Base-by-base conservation (phyloP, 1,140 invertebrate species). In the Polyergus mexicanus region DNA sequence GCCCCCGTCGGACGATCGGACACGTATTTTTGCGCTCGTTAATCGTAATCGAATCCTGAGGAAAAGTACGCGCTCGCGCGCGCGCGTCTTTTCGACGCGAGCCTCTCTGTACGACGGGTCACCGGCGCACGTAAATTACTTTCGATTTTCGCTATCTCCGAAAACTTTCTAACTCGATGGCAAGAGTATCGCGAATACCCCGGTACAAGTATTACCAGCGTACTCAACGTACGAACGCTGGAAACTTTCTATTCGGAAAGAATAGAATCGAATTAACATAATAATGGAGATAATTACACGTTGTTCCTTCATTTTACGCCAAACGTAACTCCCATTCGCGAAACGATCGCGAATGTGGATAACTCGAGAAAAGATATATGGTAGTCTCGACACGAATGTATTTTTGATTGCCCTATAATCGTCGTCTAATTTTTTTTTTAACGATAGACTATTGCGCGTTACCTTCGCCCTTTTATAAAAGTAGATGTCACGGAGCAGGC, bases 131-230 rank as follows among this genome's bases (percentile, higher is more conserved):
- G 74, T 84, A 84, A 84, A 84, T 62, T 77, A 77, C 71, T 84
- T 77, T 84, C 81, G 69, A 84, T 84, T 83, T 83, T 74, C 78
- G 60, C 78, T 74, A 74, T 83, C 78, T 83, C 78, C 68, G 78
- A 74, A 74, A 83, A 83, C 78, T 83, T 83, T 83, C 78, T 83
- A 83, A 60, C 68, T 11, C 54, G 28, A 22, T 44, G 78, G 54
- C 38, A 60, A n/a, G 74, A 74, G 60, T 83, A 72, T 74, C 28
- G 38, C 38, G 38, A 25, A 28, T 10, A 22, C 41, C 28, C 62
- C 28, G 28, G 44, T n/a, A 58, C 16, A 54, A 32, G 47, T 80
- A 80, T 80, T 80, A 69, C 63, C 22, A 32, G 32, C 32, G 25
- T 63, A 69, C 10, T 51, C 19, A 54, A 25, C n/a, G n/a, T 19